Base-by-base conservation (phyloP, 1,140 invertebrate genomes). In the Pseudachorutes palmiensis region DNA sequence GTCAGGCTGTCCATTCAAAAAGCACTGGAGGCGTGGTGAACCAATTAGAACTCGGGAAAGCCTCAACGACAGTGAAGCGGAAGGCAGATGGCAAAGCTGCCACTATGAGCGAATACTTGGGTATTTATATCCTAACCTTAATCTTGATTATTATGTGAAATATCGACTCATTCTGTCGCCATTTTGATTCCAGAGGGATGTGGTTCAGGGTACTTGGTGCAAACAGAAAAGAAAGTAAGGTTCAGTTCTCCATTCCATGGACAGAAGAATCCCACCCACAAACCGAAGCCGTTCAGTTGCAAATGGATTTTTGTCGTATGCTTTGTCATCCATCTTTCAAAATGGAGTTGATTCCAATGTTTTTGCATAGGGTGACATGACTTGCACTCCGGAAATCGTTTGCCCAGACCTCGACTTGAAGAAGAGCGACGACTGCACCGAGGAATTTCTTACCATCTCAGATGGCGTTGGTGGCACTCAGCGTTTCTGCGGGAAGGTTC, bases 351-450 rank as follows among this genome's bases (percentile, higher is more conserved):
- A 5, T 9, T 41, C 5, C 36, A 41, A 41, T 41, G n/a, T n/a
- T n/a, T n/a, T 9, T 55, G 9, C 51, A 55, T 55, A 55, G 51
- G 51, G 51, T 5, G 51, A 55, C 24, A 55, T 14, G 51, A 55
- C 14, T 55, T 55, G 51, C 24, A 55, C 51, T 16, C 9, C 51
- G 14, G 51, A 55, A 55, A 14, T 55, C 3, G 24, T 22, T 5
- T 55, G 51, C 24, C 9, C 9, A 22, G 51, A 55, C 3, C 24
- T 55, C 24, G 51, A 55, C 24, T 26, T 55, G 14, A 55, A 55
- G 3, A 22, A 55, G 5, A 5, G 9, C 9, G 51, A 55, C 3
- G 51, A 55, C 51, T 12, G 51, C 12, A 22, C 12, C 24, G 51
- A 22, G 51, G 51, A 55, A 5, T 24, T 14, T 22, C 24, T 55